phyloP scores from a whole-genome alignment of 1,140 invertebrate species.

The Trachymyrmex cornetzi region DNA sequence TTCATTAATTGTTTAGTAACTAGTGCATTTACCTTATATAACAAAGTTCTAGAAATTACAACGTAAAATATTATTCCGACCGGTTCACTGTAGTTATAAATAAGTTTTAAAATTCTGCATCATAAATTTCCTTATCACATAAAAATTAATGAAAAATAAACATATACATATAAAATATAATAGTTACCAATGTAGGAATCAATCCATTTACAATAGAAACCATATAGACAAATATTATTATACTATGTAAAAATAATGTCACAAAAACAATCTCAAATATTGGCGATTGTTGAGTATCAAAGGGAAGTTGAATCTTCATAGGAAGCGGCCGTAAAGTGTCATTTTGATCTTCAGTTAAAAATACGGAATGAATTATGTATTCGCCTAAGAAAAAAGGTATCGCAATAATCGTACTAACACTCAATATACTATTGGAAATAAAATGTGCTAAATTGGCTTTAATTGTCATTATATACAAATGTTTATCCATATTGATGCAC shows the following conservation, averaged over 20 bases:
- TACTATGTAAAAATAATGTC: neutral
- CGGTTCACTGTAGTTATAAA: too few species aligned
- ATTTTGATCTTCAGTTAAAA: neutral
- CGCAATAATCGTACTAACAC: neutral
- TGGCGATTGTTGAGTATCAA: constrained; percentile 18
- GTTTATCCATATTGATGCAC: neutral
- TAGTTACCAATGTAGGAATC: constrained; percentile 27
- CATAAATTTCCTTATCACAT: neutral
- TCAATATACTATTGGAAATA: neutral
- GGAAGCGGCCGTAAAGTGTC: constrained; percentile 7
- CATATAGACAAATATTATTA: constrained; percentile 1
- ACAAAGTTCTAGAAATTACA: too few species aligned
- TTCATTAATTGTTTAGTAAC: too few species aligned
- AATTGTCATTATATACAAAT: neutral
- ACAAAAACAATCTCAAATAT: neutral
- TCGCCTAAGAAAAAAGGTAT: neutral
- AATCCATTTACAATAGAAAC: neutral
- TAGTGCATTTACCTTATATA: too few species aligned
- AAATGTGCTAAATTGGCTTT: constrained; percentile 27
- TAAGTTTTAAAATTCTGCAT: neutral
- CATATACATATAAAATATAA: neutral
- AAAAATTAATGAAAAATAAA: neutral
- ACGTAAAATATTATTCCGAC: too few species aligned
- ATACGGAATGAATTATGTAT: neutral
- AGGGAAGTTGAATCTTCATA: neutral